Base-by-base conservation (phyloP, 2,113 vertebrate species). In the Stigmatopora argus region DNA sequence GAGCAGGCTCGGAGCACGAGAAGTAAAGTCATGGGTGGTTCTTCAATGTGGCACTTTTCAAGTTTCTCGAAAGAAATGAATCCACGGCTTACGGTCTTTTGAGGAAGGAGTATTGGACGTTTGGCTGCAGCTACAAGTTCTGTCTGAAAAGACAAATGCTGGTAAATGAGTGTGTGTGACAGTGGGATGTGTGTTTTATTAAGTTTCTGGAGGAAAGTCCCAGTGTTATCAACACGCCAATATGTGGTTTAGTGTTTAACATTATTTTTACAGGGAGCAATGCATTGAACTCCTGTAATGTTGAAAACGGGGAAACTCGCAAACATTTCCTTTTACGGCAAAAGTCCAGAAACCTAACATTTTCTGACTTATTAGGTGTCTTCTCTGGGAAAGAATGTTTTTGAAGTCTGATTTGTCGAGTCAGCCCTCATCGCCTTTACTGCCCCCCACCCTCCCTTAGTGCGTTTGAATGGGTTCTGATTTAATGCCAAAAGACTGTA, bases 371-470 rank as follows among this genome's bases (percentile, higher is more conserved):
- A 66, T 78, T 72, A 74, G 73, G 65, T 78, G 67, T 49, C 14
- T 17, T 10, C 34, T 64, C 17, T 66, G 12, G 10, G 7, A 66
- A 14, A 58, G 19, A 31, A 10, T 17, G 46, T 48, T 48, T 26
- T 7, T 56, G 53, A 56, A 17, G 61, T 62, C 86, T 89, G 89
- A 87, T 69, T 62, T 64, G 64, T 13, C n/a, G 89, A 74, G 89
- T 90, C 89, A 89, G 85, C 78, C 88, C 26, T 34, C 23, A 51
- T 55, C 51, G 38, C 13, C 69, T 21, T 60, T 51, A 58, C 66
- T 85, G 89, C 86, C 89, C 89, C 85, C 79, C 84, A 89, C 15
- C 89, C 85, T 79, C 84, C 89, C 15, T 13, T 60, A 66, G 64
- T 75, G 66, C 70, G 10, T 19, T 66, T 78, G 73, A 85, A 77